Evolutionary conservation across 2,888 invertebrate genomes (phyloP).

Genomic region (Dolichopus griseipennis): DNA sequence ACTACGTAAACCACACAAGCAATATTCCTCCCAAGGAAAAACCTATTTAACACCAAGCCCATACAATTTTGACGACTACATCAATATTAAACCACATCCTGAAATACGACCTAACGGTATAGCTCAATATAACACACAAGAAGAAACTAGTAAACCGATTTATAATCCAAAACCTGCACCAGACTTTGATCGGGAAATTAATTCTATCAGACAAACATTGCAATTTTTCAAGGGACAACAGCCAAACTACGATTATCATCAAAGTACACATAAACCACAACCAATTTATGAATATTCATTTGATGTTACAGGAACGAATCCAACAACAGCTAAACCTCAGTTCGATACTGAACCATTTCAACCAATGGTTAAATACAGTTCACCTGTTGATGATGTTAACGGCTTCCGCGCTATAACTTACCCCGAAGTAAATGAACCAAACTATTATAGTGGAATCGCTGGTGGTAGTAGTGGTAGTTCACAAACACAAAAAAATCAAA

Average conservation of each 20-base stretch:
- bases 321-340: slow-evolving; percentile 33
- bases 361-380: slow-evolving; percentile 51
- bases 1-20: slow-evolving; percentile 15
- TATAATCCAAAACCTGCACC: slow-evolving; percentile 40
- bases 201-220: slow-evolving; percentile 56
- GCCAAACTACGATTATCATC: slow-evolving; percentile 39
- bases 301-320: slow-evolving; percentile 46
- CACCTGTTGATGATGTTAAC: slow-evolving; percentile 37
- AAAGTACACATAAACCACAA: slow-evolving; percentile 43
- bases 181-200: slow-evolving; percentile 56
- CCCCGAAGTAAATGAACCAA: slow-evolving; percentile 46
- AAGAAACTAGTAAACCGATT: neutral
- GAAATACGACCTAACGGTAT: slow-evolving; percentile 38
- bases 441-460: slow-evolving; percentile 17
- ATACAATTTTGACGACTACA: slow-evolving; percentile 28
- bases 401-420: slow-evolving; percentile 38
- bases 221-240: slow-evolving; percentile 53
- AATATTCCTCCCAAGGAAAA: slow-evolving; percentile 12
- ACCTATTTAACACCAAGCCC: slow-evolving; percentile 14
- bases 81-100: slow-evolving; percentile 49
- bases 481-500: slow-evolving; percentile 34
- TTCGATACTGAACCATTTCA: slow-evolving; percentile 54
- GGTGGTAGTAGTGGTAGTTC: slow-evolving; percentile 34
- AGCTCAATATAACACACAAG: slow-evolving; percentile 19
- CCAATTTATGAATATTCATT: slow-evolving; percentile 65